Conservation (phyloP, 2,888 invertebrate genomes). For the Mantis religiosa region DNA sequence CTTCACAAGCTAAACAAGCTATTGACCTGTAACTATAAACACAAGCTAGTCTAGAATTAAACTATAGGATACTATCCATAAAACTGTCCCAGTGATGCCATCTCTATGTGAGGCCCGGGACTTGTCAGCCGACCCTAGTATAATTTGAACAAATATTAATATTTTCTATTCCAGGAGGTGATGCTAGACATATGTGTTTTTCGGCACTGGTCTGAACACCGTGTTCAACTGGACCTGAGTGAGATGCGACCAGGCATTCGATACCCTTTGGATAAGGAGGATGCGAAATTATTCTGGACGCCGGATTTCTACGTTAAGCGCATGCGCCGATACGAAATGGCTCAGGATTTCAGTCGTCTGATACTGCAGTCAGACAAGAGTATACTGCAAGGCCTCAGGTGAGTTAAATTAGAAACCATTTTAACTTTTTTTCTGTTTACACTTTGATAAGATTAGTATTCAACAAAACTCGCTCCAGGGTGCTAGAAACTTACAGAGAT, state of each 20-base stretch:
- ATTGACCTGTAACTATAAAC: too few species aligned
- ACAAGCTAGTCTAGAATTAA: too few species aligned
- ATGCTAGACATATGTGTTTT: background rate
- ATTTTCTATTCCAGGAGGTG: background rate
- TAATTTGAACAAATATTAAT: too few species aligned
- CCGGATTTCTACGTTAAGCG: slow-evolving; percentile 7
- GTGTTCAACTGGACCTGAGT: background rate
- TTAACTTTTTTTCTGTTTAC: too few species aligned
- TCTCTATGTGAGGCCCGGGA: too few species aligned
- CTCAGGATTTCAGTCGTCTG: background rate
- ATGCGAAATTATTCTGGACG: background rate
- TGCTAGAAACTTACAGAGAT: too few species aligned
- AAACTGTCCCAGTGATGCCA: too few species aligned
- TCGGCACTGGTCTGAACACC: background rate
- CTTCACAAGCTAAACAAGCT: too few species aligned
- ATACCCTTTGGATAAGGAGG: background rate
- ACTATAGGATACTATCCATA: too few species aligned
- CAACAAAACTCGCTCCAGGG: too few species aligned
- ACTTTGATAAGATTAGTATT: too few species aligned
- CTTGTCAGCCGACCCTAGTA: too few species aligned
- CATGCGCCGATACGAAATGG: background rate
- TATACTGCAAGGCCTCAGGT: background rate
- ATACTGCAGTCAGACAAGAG: background rate
- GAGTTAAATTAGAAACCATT: background rate
- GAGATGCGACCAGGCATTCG: background rate